These are phyloP conservation scores for Bombus consobrinus DNA, from an alignment of 1,140 invertebrate genomes.

Conservation along the genomic window DNA sequence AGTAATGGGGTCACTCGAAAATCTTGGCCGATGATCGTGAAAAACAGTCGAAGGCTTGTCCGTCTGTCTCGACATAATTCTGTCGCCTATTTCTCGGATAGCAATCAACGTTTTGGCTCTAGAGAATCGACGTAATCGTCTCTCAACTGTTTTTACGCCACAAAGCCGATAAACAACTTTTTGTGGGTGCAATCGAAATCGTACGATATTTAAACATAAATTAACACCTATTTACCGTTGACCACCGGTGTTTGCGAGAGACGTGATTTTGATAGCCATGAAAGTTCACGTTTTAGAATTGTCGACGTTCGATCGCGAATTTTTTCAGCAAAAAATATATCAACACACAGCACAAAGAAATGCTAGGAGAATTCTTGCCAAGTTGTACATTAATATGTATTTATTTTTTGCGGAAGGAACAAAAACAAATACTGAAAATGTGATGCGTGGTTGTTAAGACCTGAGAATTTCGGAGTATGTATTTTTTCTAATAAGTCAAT, in stretches of 20 bases:
- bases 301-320: neutral
- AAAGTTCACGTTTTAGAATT: neutral
- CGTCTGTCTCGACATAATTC: neutral
- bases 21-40: neutral
- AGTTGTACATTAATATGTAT: neutral
- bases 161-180: neutral
- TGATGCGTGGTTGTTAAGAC: neutral
- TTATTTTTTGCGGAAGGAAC: neutral
- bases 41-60: neutral
- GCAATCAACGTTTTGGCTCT: neutral
- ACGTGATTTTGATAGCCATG: neutral
- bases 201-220: slow-evolving; percentile 13
- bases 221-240: neutral
- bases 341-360: neutral
- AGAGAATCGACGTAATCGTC: neutral
- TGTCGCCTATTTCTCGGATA: neutral
- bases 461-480: no score
- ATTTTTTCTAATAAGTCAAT: no score
- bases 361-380: neutral
- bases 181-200: neutral
- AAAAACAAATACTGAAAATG: neutral
- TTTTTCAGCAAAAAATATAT: neutral
- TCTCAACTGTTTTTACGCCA: neutral
- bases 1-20: neutral
- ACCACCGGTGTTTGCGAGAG: neutral